Percentiles rank a stretch among this genome's conserved stretches.
These are phyloP conservation scores for Phalacrocorax pelagicus DNA, from an alignment of 2,113 vertebrate species.

Conservation along the genomic window DNA sequence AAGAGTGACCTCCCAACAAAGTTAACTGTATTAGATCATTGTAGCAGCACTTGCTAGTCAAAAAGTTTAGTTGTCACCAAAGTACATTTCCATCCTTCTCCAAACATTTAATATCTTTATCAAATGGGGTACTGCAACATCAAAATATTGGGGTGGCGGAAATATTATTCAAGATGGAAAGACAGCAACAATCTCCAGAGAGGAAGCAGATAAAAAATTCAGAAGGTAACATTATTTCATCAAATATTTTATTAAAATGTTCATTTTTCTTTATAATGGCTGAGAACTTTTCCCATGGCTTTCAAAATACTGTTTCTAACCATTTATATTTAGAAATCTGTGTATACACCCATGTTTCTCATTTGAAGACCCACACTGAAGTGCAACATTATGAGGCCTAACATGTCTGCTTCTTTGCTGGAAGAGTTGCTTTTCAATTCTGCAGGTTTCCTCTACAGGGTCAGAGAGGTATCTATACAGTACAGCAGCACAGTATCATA, in stretches of 20 bases:
- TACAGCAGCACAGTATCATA: background rate
- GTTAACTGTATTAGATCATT: background rate
- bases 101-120: background rate
- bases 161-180: background rate
- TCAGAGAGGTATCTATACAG: too few relatives aligned
- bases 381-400: background rate
- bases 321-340: background rate
- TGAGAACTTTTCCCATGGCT: background rate
- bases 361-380: background rate
- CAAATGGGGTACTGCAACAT: background rate
- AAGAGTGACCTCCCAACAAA: accelerated
- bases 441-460: background rate
- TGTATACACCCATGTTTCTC: background rate
- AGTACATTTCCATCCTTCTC: background rate
- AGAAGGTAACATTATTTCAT: background rate
- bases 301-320: background rate
- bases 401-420: background rate
- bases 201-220: background rate
- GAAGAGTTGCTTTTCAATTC: background rate
- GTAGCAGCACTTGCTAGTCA: background rate
- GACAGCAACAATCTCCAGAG: background rate
- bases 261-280: background rate
- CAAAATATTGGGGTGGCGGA: background rate
- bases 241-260: background rate
- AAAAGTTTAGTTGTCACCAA: background rate